Evolutionary conservation across 2,888 invertebrate genomes (phyloP), one percentile per base, ranked within the genome.

Genomic region (Diarsia mendica): DNA sequence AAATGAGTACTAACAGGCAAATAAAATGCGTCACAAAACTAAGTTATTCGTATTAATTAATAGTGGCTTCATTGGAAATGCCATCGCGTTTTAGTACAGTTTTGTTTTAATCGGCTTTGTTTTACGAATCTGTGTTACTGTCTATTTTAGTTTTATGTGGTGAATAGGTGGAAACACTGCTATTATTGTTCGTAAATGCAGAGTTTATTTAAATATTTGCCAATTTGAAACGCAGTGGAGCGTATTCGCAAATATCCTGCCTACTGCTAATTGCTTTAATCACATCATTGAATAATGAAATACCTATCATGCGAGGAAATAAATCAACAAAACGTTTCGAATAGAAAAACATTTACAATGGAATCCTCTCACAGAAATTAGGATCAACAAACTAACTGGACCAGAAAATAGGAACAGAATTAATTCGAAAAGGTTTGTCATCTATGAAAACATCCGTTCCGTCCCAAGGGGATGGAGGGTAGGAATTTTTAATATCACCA

Each of bases 401-500:
- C 80, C 81, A 75, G 69, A 82, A 83, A 79, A 82, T 80, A 82
- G 67, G 69, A 70, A 73, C 70, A 74, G 72, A 80, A 88, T 83
- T 88, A 82, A 79, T 87, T 83, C 79, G 49, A 75, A 80, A 84
- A 82, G 77, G 80, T 87, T 87, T 84, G 82, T 85, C 85, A 85
- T 84, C 80, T 85, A 83, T 82, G 79, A 85, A 87, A 87, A 85
- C 82, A 85, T 87, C 72, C 79, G 64, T 77, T 74, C 58, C 73
- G 84, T 79, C 79, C 77, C 83, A 74, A 83, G 75, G 69, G 81
- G 72, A 80, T 77, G 75, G 82, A 79, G 84, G 89, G 88, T 84
- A 90, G 90, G 93, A 93, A 93, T 94, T 93, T 94, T 93, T 93
- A 94, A 94, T 93, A 93, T 92, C 89, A 88, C 81, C 83, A 86